Evolutionary conservation across 1,140 invertebrate species (phyloP).

Genomic region (Caenorhabditis tropicalis): DNA sequence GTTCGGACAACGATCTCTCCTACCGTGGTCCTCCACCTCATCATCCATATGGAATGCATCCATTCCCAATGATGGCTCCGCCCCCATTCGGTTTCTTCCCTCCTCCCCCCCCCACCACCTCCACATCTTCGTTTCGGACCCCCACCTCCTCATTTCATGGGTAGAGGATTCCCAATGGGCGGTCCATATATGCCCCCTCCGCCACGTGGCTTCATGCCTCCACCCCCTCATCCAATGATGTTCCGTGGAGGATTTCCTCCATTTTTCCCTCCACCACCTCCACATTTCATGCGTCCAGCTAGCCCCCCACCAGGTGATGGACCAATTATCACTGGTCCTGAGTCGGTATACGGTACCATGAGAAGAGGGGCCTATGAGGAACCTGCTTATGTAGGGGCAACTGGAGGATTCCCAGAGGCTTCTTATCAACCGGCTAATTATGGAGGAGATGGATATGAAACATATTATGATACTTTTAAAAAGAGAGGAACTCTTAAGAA

Average conservation of each 20-base stretch:
- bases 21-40: constrained; percentile 45
- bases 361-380: constrained; percentile 66
- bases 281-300: constrained; percentile 50
- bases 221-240: constrained; percentile 55
- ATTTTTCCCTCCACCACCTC: constrained; percentile 58
- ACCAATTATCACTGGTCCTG: constrained; percentile 68
- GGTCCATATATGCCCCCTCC: constrained; percentile 47
- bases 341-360: constrained; percentile 70
- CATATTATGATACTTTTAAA: constrained; percentile 69
- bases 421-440: constrained; percentile 67
- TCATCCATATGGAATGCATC: constrained; percentile 34
- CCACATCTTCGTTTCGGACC: constrained; percentile 30
- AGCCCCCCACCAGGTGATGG: constrained; percentile 59
- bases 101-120: constrained; percentile 55
- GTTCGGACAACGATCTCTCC: constrained; percentile 46
- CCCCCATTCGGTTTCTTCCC: constrained; percentile 28
- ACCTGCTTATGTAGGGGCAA: constrained; percentile 66
- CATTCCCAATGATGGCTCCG: neutral
- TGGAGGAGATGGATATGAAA: constrained; percentile 67
- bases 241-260: constrained; percentile 49
- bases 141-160: constrained; percentile 37
- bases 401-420: constrained; percentile 59
- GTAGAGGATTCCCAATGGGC: neutral
- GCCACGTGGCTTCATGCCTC: constrained; percentile 12
- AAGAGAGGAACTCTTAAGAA: constrained; percentile 54